Evolutionary conservation across 2,113 vertebrate genomes (phyloP).

Genomic region (Apteryx owenii): DNA sequence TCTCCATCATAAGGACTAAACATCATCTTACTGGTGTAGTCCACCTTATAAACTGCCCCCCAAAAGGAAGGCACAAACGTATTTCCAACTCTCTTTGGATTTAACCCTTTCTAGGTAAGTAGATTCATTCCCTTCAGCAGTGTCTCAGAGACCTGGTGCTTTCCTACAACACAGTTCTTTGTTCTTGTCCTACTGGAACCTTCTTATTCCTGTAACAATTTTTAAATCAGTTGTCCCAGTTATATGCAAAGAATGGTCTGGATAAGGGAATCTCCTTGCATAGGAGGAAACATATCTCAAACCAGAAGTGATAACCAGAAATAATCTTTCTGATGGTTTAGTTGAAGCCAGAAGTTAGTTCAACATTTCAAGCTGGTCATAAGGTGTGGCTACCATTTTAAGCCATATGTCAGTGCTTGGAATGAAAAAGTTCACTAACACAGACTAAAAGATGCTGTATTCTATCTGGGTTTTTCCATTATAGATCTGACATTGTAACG

Average conservation of each 20-base stretch:
- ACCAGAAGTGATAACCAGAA: conserved; percentile 15
- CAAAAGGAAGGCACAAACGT: rapidly evolving
- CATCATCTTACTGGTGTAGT: background rate
- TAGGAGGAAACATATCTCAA: background rate
- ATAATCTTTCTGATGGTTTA: background rate
- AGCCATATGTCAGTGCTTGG: conserved; percentile 15
- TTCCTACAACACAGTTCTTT: background rate
- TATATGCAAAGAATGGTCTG: background rate
- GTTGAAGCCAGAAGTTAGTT: background rate
- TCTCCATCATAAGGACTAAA: background rate
- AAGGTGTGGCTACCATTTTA: conserved; percentile 1
- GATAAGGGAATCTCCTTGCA: background rate
- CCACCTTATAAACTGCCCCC: background rate
- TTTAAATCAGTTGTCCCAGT: background rate
- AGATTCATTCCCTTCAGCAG: background rate
- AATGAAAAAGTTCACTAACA: background rate
- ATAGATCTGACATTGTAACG: conserved; percentile 4
- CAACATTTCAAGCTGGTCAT: background rate
- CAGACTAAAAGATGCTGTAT: background rate
- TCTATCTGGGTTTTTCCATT: conserved; percentile 32
- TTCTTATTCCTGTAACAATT: background rate
- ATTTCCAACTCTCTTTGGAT: background rate
- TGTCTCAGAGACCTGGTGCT: background rate
- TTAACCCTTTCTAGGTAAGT: background rate
- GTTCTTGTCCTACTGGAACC: background rate